Conservation (phyloP, 2,888 invertebrate genomes). For the Protophormia terraenovae region DNA sequence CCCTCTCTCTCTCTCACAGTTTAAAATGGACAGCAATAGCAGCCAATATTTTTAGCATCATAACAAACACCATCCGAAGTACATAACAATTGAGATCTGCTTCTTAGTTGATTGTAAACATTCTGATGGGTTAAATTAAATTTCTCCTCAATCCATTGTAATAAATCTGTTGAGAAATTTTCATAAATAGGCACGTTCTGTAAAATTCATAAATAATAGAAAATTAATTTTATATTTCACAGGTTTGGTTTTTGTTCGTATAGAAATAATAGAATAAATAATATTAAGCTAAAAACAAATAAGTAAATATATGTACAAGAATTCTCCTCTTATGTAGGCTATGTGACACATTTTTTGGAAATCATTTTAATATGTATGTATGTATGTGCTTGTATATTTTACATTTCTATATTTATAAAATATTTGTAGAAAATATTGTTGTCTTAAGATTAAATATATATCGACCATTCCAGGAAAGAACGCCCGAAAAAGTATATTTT, state of each 20-base stretch:
- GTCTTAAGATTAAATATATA: constrained; percentile 10
- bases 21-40: constrained; percentile 74
- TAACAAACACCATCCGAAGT: constrained; percentile 71
- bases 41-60: constrained; percentile 66
- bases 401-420: background rate
- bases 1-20: too few species aligned
- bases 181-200: constrained; percentile 72
- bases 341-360: background rate
- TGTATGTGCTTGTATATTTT: too few species aligned
- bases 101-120: constrained; percentile 62
- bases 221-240: constrained; percentile 33
- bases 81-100: constrained; percentile 67
- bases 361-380: background rate
- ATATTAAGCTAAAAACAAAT: background rate
- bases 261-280: background rate
- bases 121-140: constrained; percentile 70
- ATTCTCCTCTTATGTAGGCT: background rate
- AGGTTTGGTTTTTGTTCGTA: too few species aligned
- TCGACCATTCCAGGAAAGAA: too few species aligned
- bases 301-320: background rate
- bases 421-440: background rate
- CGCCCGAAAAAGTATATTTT: too few species aligned
- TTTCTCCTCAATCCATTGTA: constrained; percentile 72
- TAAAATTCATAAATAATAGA: constrained; percentile 49
- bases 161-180: constrained; percentile 71